phyloP scores from a whole-genome alignment of 2,888 invertebrate species.

The Volucella bombylans region DNA sequence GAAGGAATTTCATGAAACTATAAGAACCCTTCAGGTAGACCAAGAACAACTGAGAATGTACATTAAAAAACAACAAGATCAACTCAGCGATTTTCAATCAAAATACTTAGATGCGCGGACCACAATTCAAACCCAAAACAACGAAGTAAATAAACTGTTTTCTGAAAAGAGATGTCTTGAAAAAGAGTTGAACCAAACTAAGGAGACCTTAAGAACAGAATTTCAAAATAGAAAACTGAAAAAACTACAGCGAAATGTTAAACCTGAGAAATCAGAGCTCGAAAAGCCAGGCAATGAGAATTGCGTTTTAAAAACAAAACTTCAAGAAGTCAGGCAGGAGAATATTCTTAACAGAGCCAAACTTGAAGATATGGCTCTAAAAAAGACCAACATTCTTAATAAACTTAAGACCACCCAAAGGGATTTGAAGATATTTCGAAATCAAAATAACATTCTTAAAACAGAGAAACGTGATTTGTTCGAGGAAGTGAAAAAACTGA shows the following conservation, averaged over 20 bases:
- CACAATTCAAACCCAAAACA: conserved; percentile 80
- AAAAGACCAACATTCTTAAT: conserved; percentile 77
- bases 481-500: conserved; percentile 77
- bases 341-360: conserved; percentile 77
- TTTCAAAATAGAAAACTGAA: conserved; percentile 79
- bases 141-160: conserved; percentile 80
- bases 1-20: conserved; percentile 23
- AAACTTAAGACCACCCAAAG: conserved; percentile 79
- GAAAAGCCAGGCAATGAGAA: conserved; percentile 79
- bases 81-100: conserved; percentile 79
- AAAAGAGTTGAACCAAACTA: conserved; percentile 78
- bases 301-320: conserved; percentile 77
- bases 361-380: conserved; percentile 79
- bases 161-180: conserved; percentile 79
- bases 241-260: conserved; percentile 76
- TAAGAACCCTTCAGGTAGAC: conserved; percentile 77
- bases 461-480: conserved; percentile 78
- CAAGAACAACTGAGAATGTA: conserved; percentile 79
- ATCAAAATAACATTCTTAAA: conserved; percentile 78
- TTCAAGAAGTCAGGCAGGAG: conserved; percentile 77
- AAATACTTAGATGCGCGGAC: conserved; percentile 80
- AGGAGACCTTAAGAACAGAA: conserved; percentile 78
- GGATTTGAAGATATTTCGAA: conserved; percentile 80
- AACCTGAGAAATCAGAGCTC: too few species aligned
- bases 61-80: conserved; percentile 80